Percentiles rank a stretch among this genome's conserved stretches.
phyloP scores from a whole-genome alignment of 2,797 vertebrate genomes.

The Microchirus variegatus region DNA sequence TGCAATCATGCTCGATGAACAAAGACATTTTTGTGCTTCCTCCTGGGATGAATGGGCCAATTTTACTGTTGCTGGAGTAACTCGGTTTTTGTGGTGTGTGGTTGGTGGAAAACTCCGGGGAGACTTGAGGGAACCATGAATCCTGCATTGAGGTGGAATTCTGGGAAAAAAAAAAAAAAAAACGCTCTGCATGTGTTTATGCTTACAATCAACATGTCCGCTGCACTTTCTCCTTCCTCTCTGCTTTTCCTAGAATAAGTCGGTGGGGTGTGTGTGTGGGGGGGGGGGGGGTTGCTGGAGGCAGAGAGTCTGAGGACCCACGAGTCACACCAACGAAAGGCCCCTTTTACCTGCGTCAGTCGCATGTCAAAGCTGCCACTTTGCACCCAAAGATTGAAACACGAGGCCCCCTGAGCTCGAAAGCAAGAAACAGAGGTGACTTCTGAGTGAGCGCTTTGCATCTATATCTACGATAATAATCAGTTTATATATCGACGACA shows the following conservation, averaged over 20 bases:
- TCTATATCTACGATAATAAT: conserved; percentile 28
- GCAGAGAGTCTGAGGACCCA: conserved; percentile 21
- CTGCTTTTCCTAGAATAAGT: conserved; percentile 3
- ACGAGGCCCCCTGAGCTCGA: conserved; percentile 10
- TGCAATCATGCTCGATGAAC: conserved; percentile 57
- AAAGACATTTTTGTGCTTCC: conserved; percentile 79
- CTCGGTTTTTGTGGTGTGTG: conserved; percentile 65
- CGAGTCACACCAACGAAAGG: conserved; percentile 14
- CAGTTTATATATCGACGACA: conserved; percentile 32
- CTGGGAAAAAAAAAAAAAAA: too few species aligned
- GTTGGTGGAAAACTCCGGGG: conserved; percentile 76
- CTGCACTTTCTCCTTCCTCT: conserved; percentile 26
- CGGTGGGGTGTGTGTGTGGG: too few species aligned
- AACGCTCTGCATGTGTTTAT: conserved; percentile 63
- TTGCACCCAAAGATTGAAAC: conserved; percentile 30
- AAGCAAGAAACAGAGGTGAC: conserved; percentile 20
- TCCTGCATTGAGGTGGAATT: conserved; percentile 77
- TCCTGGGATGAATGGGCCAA: conserved; percentile 76
- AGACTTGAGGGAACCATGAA: conserved; percentile 72
- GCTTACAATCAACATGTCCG: conserved; percentile 66
- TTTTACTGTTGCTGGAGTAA: conserved; percentile 67
- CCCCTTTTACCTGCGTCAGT: conserved; percentile 46
- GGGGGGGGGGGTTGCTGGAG: conserved; percentile 16
- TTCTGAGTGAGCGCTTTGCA: conserved; percentile 27
- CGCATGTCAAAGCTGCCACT: conserved; percentile 47